Evolutionary conservation across 2,113 vertebrate species (phyloP).

Genomic region (Progne subis): DNA sequence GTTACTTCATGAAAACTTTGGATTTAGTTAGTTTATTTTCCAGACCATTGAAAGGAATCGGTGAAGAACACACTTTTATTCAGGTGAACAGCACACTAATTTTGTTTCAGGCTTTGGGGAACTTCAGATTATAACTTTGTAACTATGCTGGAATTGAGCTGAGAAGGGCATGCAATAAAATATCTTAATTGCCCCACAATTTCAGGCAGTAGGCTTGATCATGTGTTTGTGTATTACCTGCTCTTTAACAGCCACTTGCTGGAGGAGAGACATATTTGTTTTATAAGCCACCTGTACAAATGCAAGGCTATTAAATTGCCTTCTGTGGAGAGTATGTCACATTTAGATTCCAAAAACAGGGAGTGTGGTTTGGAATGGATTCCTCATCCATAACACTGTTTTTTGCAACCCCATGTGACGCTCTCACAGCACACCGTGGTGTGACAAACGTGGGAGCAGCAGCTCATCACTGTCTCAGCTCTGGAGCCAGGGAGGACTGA

Average conservation of each 20-base stretch:
- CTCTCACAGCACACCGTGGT: neutral
- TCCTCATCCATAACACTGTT: neutral
- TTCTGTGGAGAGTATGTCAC: conserved; percentile 41
- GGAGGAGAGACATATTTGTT: conserved; percentile 3
- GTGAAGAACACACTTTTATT: neutral
- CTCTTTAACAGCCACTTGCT: conserved; percentile 33
- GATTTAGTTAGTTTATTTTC: neutral
- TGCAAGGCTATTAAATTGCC: conserved; percentile 35
- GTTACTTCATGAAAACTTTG: neutral
- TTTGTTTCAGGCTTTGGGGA: neutral
- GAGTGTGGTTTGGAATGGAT: neutral
- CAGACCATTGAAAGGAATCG: neutral
- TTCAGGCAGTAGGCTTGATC: conserved; percentile 15
- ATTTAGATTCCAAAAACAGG: neutral
- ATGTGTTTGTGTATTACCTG: neutral
- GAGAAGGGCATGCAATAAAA: conserved; percentile 37
- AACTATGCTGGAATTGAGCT: neutral
- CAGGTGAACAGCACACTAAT: neutral
- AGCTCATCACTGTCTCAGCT: neutral
- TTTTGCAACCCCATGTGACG: neutral
- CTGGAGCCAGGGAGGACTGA: neutral
- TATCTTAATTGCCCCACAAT: conserved; percentile 39
- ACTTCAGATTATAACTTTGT: conserved; percentile 1
- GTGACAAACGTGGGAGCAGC: neutral
- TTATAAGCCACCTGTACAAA: conserved; percentile 61